Percentiles rank a stretch among this genome's conserved stretches.
Evolutionary conservation across 2,797 vertebrate species (phyloP).

Genomic region (Psittacula echo): DNA sequence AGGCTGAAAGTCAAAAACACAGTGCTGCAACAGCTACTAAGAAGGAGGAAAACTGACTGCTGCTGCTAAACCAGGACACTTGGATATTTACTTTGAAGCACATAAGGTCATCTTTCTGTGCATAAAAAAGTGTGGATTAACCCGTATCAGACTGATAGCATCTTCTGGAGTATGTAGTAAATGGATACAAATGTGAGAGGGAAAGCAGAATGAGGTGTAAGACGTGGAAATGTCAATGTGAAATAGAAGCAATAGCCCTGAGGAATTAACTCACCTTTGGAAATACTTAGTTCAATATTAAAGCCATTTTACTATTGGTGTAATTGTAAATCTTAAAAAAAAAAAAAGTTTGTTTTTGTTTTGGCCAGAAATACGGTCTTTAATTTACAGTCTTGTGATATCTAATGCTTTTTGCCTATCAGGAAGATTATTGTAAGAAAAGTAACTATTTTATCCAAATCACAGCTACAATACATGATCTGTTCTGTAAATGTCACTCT

Average conservation of each 20-base stretch:
- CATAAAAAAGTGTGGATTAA: not conserved
- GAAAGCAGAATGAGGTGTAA: not conserved
- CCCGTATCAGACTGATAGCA: not conserved
- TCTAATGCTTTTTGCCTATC: not conserved
- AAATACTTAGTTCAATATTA: not conserved
- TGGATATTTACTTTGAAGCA: not conserved
- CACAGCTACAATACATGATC: not conserved
- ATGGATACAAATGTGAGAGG: not conserved
- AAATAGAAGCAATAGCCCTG: not conserved
- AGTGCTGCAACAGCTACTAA: no score
- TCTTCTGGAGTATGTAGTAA: not conserved
- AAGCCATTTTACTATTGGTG: not conserved
- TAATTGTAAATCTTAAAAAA: not conserved
- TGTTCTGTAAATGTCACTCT: not conserved
- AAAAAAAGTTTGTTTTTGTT: not conserved
- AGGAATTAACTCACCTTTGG: not conserved
- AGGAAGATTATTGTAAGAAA: not conserved
- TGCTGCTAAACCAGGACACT: no score
- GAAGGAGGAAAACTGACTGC: no score
- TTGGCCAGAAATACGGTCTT: not conserved
- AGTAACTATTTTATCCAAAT: not conserved
- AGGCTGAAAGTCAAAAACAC: no score
- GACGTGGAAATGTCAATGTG: not conserved
- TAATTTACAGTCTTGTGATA: not conserved
- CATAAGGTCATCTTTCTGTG: not conserved